Base-by-base conservation (phyloP, 2,888 invertebrate genomes). In the Oscheius sp. region DNA sequence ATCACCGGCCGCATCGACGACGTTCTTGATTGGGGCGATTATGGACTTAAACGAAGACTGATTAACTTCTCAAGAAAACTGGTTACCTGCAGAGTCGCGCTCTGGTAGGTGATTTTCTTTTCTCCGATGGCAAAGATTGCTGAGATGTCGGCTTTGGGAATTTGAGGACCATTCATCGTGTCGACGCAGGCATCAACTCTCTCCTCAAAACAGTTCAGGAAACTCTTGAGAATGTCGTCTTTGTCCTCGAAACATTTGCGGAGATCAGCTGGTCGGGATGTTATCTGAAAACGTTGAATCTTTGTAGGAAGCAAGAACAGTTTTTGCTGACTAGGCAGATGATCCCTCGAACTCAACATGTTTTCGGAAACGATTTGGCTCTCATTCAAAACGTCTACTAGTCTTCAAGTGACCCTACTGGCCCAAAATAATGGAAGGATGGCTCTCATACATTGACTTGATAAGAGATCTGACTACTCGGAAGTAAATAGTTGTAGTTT, bases 81-180 rank as follows among this genome's bases (percentile, higher is more conserved):
- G 7, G 33, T 65, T 65, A 76, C 76, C 72, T 77, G 70, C 3
- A 79, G 68, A 0, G 82, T 80, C 35, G 78, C 74, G 11, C 79
- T 77, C 63, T 80, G 79, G 9, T 79, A 75, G 32, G 76, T 80
- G 74, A 87, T 82, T 33, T 77, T 79, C 65, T 82, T 78, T 50
- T 87, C 84, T 11, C 83, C 85, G 58, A 85, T 76, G n/a, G 79
- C 74, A 77, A 88, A 88, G 65, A 87, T 80, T 53, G 80, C 76
- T n/a, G 81, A 74, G 72, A 87, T 87, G 73, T 86, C 84, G 9
- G 85, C 84, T 66, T 86, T 84, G 53, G 75, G 83, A 53, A 87
- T 86, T 74, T 83, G 83, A 21, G 78, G 78, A 21, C 86, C 86
- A 63, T 81, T 59, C 10, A 72, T 68, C 33, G 74, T 70, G 35